Evolutionary conservation across 2,113 vertebrate species (phyloP), one percentile per base, ranked within the genome.

Genomic region (Aptenodytes patagonicus): DNA sequence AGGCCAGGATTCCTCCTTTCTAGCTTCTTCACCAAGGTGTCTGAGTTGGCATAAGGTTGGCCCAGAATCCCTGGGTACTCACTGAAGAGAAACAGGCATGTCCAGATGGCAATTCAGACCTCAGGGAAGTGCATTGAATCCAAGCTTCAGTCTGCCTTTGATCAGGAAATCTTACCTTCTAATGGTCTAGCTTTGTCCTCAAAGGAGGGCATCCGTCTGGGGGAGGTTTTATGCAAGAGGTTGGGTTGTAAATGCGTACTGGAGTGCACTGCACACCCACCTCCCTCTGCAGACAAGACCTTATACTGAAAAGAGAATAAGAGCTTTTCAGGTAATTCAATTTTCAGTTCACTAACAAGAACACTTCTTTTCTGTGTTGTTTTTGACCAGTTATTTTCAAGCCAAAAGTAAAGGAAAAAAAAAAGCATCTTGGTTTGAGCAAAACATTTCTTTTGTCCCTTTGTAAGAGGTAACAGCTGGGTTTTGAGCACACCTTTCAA

Each of bases 261-360:
- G 73, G 31, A 89, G 51, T 44, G 70, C 4, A 2, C 46, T 68
- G 54, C 66, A 24, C 46, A n/a, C 36, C 79, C 71, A 69, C 70
- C 66, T 76, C 70, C 44, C 57, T 72, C 77, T 89, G 77, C 51
- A 55, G 65, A 36, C 47, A 68, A 55, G 55, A 60, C 20, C 47
- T 89, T 62, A 79, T 24, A 34, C 42, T 75, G 44, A 93, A 89
- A 96, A 49, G 17, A 84, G 24, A 87, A 64, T 84, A 80, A 66
- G 68, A 93, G 57, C 40, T 88, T 75, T 76, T 40, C 73, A 71
- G 62, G 58, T 76, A 91, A 96, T 49, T 73, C 78, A 91, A 69
- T 85, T 90, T 94, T 91, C 18, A 2, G 73, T 96, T 96, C 87
- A 76, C 61, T 93, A 91, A 31, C 44, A 91, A 66, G 58, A 87